A percentile compares a stretch with the other conserved stretches of the same genome.
Evolutionary conservation across 1,140 invertebrate species (phyloP).

Genomic region (Pollicipes pollicipes): DNA sequence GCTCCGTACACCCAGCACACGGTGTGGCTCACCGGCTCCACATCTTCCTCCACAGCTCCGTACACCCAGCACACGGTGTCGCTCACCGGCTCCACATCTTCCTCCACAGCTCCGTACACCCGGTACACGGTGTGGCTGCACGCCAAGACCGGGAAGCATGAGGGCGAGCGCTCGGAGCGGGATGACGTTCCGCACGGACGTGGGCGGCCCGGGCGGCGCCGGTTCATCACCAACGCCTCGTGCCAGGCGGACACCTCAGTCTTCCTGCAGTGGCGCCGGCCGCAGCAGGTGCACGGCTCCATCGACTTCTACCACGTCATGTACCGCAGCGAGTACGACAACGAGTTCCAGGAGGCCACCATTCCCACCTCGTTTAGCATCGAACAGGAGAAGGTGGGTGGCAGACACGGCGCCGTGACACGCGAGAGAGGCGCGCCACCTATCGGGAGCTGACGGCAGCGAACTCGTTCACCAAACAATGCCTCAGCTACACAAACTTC

Average conservation of each 20-base stretch:
- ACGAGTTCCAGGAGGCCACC: conserved; percentile 16
- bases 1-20: no score
- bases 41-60: no score
- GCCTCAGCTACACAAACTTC: no score
- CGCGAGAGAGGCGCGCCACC: no score
- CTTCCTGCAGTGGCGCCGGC: conserved; percentile 60
- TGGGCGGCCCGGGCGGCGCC: conserved; percentile 57
- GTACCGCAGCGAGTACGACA: conserved; percentile 15
- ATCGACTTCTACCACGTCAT: conserved; percentile 19
- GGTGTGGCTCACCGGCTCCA: no score
- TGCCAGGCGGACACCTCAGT: conserved; percentile 57
- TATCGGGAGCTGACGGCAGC: no score
- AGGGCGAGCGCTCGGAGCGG: conserved; percentile 51
- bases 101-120: conserved; percentile 50
- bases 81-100: conserved; percentile 9
- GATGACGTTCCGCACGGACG: conserved; percentile 55
- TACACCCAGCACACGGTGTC: no score
- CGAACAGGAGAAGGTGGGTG: conserved; percentile 16
- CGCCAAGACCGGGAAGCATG: conserved; percentile 50
- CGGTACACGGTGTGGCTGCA: conserved; percentile 72
- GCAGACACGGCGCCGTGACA: no score
- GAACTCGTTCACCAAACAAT: no score
- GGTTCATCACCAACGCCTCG: conserved; percentile 53
- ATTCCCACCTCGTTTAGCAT: conserved; percentile 17
- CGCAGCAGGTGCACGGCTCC: conserved; percentile 39